Evolutionary conservation across 1,140 invertebrate species (phyloP), one percentile per base, ranked within the genome.

Genomic region (Episyrphus balteatus): DNA sequence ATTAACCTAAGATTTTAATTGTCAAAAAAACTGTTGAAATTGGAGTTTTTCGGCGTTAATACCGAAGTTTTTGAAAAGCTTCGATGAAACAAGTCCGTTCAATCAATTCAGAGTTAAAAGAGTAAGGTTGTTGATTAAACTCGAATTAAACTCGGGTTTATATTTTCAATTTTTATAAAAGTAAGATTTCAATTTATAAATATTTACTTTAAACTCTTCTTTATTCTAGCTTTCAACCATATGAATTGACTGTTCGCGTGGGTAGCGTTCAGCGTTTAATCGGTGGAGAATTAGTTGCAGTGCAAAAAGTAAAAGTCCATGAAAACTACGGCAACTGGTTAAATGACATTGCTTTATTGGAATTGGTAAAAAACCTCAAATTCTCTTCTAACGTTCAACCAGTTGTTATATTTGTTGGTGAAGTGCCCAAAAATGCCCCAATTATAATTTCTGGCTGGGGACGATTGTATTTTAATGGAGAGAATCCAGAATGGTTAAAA

Each of bases 381-480:
- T 72, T 55, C 40, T 61, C 46, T 1, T 11, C 50, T 0, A 64
- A 52, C n/a, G 63, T 76, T 9, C 49, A 69, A 43, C 43, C 62
- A 2, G 63, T 72, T 6, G 17, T 7, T 1, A 34, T 72, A 32
- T 56, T 62, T 17, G 62, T 18, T 3, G 31, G 10, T 6, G 56
- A 68, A 26, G 57, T 61, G 3, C 57, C 55, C 0, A 56, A 44
- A 12, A 51, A 54, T 44, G 57, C 19, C 7, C 39, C 51, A 0
- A 53, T 61, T 9, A 49, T 60, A 17, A 60, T 77, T 6, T 66
- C 68, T 18, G 75, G 75, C n/a, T 77, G 75, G 75, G 75, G 75
- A 46, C 65, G 49, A n/a, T n/a, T n/a, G n/a, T n/a, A n/a, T n/a
- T 44, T 52, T 64, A 12, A 50, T 7, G 63, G 66, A 13, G 50